Evolutionary conservation across 2,888 invertebrate species (phyloP), one percentile per base, ranked within the genome.

Genomic region (Lottia scabra): DNA sequence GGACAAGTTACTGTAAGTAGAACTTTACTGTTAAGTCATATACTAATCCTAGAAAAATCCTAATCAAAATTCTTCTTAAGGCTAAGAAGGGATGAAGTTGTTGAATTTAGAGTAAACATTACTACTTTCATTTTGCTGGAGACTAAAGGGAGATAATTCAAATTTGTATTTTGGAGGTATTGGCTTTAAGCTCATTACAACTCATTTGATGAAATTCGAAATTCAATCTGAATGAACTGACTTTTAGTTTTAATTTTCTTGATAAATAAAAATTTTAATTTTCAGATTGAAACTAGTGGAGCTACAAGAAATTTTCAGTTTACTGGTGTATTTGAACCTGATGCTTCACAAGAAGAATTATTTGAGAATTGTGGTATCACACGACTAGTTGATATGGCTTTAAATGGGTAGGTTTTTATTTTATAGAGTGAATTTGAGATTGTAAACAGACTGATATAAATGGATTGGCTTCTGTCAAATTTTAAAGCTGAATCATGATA

Each of bases 261-360:
- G 16, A 62, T 12, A 13, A 13, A 15, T n/a, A n/a, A n/a, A 43
- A 26, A 63, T 30, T 3, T 62, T 23, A 65, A 63, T 68, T 63
- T 66, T 83, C 82, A 90, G 90, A 91, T 83, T 91, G 92, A 80
- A 93, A 89, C 82, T 78, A 80, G 79, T 70, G 81, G 83, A 6
- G 75, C 81, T 1, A 80, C 79, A 0, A 95, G 95, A 87, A 92
- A 95, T n/a, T 98, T 97, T 90, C 95, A 96, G 0, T 98, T 96
- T 90, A 97, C 97, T 87, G 96, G 96, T 23, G 96, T 96, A 64
- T 97, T 98, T 88, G 97, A 97, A 85, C 95, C 96, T 0, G 95
- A 95, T 12, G 96, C 97, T 0, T 94, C 94, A 0, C 93, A 93
- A 84, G 93, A 93, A 85, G 97, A 97, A 86, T 93, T 98, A 65